Base-by-base conservation (phyloP, 2,797 vertebrate species). In the Halcyon smyrnensis region DNA sequence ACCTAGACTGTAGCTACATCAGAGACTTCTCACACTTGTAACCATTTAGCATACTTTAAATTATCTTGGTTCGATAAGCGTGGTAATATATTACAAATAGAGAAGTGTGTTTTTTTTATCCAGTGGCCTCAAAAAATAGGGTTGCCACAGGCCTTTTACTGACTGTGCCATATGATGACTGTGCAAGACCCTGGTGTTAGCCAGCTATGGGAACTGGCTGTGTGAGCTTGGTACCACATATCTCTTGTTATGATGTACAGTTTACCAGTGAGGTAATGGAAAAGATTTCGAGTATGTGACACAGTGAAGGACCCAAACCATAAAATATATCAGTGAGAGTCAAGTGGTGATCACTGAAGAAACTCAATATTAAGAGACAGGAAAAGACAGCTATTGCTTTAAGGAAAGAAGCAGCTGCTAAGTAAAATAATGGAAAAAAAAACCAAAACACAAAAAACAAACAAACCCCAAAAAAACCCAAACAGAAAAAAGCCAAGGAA, bases 211-310 rank as follows among this genome's bases (percentile, higher is more conserved):
- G 6, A 82, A 50, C 3, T 18, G 23, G 2, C 6, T 62, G 7
- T 39, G 15, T 48, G 37, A 70, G 20, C 20, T 76, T 79, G 4
- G 12, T 54, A 48, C 12, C 0, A 0, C 0, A 1, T 28, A 12
- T 57, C 9, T 51, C 15, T 45, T 85, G 14, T n/a, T 64, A 32
- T 28, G 12, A 79, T 32, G 8, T 41, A 17, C n/a, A 39, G 5
- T 74, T 82, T 41, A 79, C n/a, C 34, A 67, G 9, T 0, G 0
- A 2, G 7, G 12, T 41, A 71, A 69, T 37, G 24, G 13, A 60
- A 74, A 56, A 41, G 0, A 2, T 30, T 84, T 81, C 57, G 36
- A 51, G 69, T 64, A 69, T 60, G 56, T 14, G 12, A 30, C 12
- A 50, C 11, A 39, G 23, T 15, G 28, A 45, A 81, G 45, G 28